Percentiles rank a stretch among this genome's conserved stretches.
These are phyloP conservation scores for Elachura formosa DNA, from an alignment of 2,113 vertebrate genomes.

Conservation along the genomic window DNA sequence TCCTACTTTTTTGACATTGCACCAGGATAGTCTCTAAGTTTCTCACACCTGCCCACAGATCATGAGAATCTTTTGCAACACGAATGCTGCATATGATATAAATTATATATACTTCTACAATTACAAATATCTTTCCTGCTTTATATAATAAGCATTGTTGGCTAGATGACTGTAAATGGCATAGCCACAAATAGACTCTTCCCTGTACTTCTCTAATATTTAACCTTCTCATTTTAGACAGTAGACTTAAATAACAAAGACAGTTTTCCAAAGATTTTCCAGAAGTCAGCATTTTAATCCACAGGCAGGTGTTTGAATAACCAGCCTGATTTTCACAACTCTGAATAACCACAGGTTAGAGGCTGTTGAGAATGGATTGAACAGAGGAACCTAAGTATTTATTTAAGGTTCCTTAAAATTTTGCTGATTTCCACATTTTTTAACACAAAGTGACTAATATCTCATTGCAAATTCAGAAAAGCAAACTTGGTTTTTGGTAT, in stretches of 20 bases:
- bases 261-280: neutral
- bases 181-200: neutral
- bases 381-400: neutral
- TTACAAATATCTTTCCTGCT: neutral
- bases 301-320: neutral
- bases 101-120: neutral
- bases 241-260: neutral
- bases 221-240: neutral
- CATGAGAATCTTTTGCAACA: neutral
- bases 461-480: neutral
- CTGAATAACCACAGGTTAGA: neutral
- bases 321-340: neutral
- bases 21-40: neutral
- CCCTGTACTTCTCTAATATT: neutral
- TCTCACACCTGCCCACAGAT: neutral
- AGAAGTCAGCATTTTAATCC: neutral
- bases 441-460: neutral
- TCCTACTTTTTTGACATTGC: neutral
- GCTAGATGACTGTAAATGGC: neutral
- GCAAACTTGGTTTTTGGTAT: neutral
- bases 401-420: neutral
- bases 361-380: neutral
- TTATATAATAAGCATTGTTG: neutral
- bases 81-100: neutral
- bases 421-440: neutral